Evolutionary conservation across 2,888 invertebrate genomes (phyloP).

Genomic region (Microctonus aethiopoides): DNA sequence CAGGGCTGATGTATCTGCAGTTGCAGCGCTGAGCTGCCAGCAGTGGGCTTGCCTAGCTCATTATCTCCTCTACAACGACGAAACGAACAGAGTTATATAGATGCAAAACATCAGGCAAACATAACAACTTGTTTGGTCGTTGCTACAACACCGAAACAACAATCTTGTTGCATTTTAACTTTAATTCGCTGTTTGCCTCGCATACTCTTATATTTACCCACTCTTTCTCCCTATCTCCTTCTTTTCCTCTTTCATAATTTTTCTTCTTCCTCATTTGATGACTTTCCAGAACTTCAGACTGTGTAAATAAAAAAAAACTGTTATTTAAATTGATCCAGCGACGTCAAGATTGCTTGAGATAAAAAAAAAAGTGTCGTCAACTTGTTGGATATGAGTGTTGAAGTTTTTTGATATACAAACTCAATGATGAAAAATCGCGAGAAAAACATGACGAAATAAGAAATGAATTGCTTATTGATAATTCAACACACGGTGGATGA

Average conservation of each 20-base stretch:
- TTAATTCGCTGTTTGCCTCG: neutral
- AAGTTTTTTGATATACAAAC: neutral
- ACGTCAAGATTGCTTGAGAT: neutral
- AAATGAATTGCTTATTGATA: neutral
- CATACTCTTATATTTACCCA: neutral
- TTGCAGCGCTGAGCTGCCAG: slow-evolving; percentile 4
- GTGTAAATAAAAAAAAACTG: neutral
- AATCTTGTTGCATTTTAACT: neutral
- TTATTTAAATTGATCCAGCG: neutral
- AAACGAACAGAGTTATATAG: neutral
- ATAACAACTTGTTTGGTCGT: neutral
- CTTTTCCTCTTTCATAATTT: neutral
- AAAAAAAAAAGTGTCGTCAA: neutral
- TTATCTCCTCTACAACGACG: slow-evolving; percentile 28
- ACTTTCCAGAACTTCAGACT: neutral
- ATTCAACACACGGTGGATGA: neutral
- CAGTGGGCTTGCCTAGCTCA: slow-evolving; percentile 27
- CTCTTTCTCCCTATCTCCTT: neutral
- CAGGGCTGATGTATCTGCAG: neutral
- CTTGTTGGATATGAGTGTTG: neutral
- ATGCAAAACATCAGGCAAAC: slow-evolving; percentile 1
- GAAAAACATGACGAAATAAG: neutral
- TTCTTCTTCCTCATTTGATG: too few relatives aligned
- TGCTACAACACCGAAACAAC: neutral
- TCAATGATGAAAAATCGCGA: neutral